Base-by-base conservation (phyloP, 1,140 invertebrate genomes). In the Drosophila dunni region DNA sequence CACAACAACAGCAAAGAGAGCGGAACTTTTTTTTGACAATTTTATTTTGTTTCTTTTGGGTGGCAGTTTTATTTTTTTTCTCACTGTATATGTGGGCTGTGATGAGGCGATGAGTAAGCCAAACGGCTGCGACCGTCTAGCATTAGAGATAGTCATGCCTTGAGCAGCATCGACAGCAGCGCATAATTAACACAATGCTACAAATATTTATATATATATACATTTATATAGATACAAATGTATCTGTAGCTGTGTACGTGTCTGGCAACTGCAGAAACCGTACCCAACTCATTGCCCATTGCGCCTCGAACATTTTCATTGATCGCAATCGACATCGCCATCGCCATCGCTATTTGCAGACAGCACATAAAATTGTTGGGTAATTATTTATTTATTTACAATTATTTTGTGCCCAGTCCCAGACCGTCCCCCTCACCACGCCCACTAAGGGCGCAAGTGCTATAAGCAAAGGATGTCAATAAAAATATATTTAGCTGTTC, bases 331-430 rank as follows among this genome's bases (percentile, higher is more conserved):
- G 24, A 4, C 3, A 29, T 29, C 24, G 24, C 24, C 3, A 29
- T 29, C 24, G 46, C 44, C 5, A 45, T 50, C 81, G 68, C 77
- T 81, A 69, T 79, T 83, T 76, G 88, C 83, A 91, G 88, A 91
- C 88, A 91, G 81, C 80, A 77, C 78, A 84, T 57, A 61, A 66
- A 91, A 91, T 91, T 91, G 88, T 81, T 81, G 75, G 74, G 48
- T 83, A 91, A 91, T 91, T 86, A 88, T 86, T 88, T 86, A 88
- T 79, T 68, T 73, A 73, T 68, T 54, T 61, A 24, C 36, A 33
- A 42, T 24, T 60, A 24, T 51, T 56, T 3, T 69, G 20, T 51
- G 48, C 11, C 5, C 20, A 7, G 5, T 13, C 40, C 5, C 48
- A 11, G 0, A 1, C 48, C 11, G 20, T 11, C 3, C 20, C 48